These are phyloP conservation scores for Lumbricus terrestris DNA, from an alignment of 2,888 invertebrate genomes.

Conservation along the genomic window DNA sequence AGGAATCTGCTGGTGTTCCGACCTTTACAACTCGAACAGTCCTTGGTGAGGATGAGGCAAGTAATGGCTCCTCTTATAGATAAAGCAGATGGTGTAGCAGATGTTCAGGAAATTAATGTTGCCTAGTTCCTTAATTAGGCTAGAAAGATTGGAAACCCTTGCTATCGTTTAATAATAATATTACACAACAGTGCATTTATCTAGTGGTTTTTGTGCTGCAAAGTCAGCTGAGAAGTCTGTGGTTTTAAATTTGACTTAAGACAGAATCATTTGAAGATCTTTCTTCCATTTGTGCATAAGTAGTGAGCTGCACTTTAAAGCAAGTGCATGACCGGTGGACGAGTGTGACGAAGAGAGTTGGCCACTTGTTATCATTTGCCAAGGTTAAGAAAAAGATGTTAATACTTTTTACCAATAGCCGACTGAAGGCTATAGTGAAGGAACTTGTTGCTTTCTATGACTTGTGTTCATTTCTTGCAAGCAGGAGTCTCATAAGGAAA, in stretches of 20 bases:
- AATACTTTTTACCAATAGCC: not conserved
- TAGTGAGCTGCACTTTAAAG: not conserved
- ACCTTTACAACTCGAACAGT: conserved; percentile 47
- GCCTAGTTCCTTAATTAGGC: no score
- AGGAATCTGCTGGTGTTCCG: conserved; percentile 42
- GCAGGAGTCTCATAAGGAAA: not conserved
- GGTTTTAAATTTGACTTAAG: no score
- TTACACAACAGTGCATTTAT: not conserved
- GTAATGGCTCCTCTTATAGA: not conserved
- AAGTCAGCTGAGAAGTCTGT: no score
- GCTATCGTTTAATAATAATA: not conserved
- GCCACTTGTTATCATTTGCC: not conserved
- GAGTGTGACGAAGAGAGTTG: not conserved
- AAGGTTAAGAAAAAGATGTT: not conserved
- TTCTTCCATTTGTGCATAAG: not conserved
- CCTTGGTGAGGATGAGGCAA: conserved; percentile 53
- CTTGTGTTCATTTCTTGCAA: not conserved
- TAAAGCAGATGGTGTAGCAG: not conserved
- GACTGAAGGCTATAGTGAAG: not conserved
- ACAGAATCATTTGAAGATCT: not conserved
- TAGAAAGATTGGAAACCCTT: no score
- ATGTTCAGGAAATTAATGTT: not conserved
- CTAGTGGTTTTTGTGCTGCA: no score
- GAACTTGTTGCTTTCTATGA: not conserved
- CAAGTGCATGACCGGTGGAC: not conserved